Evolutionary conservation across 2,113 vertebrate species (phyloP).

Genomic region (Carettochelys insculpta): DNA sequence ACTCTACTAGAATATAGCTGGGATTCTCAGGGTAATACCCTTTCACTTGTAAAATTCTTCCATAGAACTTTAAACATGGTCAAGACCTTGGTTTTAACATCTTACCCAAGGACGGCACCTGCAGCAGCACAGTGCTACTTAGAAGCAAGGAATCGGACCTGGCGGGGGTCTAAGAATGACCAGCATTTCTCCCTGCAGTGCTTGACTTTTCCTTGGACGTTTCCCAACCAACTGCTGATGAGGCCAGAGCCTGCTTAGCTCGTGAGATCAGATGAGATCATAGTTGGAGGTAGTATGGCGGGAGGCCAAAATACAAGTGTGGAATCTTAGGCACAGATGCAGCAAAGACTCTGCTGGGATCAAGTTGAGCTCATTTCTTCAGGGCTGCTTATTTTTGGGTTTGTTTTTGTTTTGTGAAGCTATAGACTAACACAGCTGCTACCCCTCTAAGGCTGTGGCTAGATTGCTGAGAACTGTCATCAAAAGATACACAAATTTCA

Average conservation of each 20-base stretch:
- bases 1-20: not conserved
- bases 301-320: not conserved
- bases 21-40: not conserved
- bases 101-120: not conserved
- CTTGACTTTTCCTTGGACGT: conserved; percentile 54
- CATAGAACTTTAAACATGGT: not conserved
- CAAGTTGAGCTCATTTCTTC: rapidly evolving
- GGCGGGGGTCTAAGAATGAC: not conserved
- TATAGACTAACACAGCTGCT: too few relatives aligned
- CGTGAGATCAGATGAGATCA: conserved; percentile 45
- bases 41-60: not conserved
- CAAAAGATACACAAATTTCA: too few relatives aligned
- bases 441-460: too few relatives aligned
- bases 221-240: conserved; percentile 59
- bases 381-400: too few relatives aligned
- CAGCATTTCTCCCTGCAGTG: not conserved
- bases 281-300: not conserved
- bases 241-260: conserved; percentile 39
- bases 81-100: not conserved
- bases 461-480: too few relatives aligned
- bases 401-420: too few relatives aligned
- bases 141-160: not conserved
- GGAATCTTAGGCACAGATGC: conserved; percentile 3
- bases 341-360: not conserved
- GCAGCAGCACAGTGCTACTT: not conserved